These are phyloP conservation scores for Cephus rjabovi DNA, from an alignment of 2,888 invertebrate species.

Conservation along the genomic window DNA sequence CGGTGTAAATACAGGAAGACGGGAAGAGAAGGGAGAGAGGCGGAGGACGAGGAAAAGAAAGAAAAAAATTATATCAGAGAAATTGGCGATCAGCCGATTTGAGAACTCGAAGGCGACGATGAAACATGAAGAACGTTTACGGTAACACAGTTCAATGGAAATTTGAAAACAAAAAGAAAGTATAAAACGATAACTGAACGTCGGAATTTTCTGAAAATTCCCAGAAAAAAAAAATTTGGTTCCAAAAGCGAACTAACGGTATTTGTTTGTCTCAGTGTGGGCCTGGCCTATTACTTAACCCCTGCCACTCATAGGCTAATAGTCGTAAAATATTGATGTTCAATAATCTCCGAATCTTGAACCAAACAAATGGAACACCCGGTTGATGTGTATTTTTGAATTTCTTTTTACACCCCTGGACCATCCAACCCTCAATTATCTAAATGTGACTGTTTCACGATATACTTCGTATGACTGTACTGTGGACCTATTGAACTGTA, in stretches of 20 bases:
- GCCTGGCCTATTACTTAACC: background rate
- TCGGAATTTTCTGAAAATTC: background rate
- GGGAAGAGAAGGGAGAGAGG: constrained; percentile 13
- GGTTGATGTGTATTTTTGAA: background rate
- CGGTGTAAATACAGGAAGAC: constrained; percentile 59
- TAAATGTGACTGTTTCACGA: background rate
- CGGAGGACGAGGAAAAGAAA: constrained; percentile 17
- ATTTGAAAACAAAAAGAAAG: background rate
- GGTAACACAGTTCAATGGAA: background rate
- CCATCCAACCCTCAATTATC: background rate
- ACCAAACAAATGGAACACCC: background rate
- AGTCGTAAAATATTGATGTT: background rate
- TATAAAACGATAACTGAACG: background rate
- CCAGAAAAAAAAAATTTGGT: background rate
- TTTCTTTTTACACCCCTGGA: background rate
- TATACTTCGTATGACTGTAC: background rate
- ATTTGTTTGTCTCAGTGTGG: background rate
- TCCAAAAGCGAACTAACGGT: background rate
- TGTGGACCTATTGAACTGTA: background rate
- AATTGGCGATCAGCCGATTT: background rate
- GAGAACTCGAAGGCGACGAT: background rate
- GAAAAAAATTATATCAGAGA: constrained; percentile 7
- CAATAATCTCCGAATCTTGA: background rate
- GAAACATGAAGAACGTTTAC: background rate
- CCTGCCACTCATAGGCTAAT: background rate